A percentile compares a stretch with the other conserved stretches of the same genome.
Evolutionary conservation across 2,797 vertebrate genomes (phyloP).

Genomic region (Peromyscus eremicus): DNA sequence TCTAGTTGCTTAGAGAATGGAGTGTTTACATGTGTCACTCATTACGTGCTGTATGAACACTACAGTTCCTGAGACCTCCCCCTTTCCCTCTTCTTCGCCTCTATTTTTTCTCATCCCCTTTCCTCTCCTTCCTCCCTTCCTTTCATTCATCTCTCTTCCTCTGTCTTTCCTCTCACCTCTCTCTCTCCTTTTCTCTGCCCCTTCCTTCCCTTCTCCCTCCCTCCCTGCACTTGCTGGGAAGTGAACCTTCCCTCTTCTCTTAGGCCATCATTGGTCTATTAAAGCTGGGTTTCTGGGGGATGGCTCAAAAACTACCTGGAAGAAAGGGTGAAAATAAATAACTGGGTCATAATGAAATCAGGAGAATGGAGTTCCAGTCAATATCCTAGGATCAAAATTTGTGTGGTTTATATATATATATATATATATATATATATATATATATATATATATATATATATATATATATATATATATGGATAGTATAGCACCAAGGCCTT

Average conservation of each 20-base stretch:
- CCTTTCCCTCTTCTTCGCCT: not conserved
- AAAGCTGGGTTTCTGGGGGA: not conserved
- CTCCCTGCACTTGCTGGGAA: not conserved
- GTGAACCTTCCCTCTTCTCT: not conserved
- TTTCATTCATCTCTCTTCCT: not conserved
- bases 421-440: not conserved
- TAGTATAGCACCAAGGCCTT: not conserved
- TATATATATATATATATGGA: not conserved
- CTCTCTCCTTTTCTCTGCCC: no score
- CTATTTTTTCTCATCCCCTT: not conserved
- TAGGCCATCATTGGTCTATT: not conserved
- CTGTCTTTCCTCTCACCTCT: accelerated
- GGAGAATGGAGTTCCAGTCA: not conserved
- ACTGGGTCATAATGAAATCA: not conserved
- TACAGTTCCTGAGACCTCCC: not conserved
- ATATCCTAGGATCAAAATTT: not conserved
- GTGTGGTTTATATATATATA: not conserved
- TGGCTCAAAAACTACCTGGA: not conserved
- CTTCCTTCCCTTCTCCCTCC: not conserved
- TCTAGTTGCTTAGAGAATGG: not conserved
- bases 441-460: not conserved
- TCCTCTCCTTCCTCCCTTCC: no score
- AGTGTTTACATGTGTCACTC: not conserved
- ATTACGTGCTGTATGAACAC: no score
- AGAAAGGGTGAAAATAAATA: not conserved